These are phyloP conservation scores for Nycticryphes semicollaris DNA, from an alignment of 2,113 vertebrate genomes.

Conservation along the genomic window DNA sequence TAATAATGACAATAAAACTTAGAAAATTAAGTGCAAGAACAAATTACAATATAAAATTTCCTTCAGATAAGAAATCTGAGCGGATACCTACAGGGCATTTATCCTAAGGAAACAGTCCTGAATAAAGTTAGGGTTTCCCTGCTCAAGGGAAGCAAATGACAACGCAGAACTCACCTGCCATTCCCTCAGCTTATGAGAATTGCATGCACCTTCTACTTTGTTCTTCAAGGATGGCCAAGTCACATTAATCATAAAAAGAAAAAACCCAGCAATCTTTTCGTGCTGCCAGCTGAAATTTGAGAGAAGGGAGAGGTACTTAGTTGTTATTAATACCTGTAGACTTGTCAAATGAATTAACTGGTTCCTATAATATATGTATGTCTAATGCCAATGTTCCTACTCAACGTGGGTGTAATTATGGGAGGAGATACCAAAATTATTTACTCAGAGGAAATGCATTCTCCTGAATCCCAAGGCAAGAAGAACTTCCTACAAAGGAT, in stretches of 20 bases:
- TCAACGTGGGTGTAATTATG: conserved; percentile 49
- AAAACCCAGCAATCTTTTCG: background rate
- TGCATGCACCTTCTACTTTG: conserved; percentile 32
- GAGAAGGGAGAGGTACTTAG: conserved; percentile 35
- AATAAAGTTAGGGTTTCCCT: background rate
- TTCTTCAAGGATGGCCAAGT: conserved; percentile 23
- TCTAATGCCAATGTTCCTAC: conserved; percentile 38
- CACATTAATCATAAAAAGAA: conserved; percentile 19
- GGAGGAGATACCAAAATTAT: conserved; percentile 58
- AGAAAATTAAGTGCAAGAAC: background rate
- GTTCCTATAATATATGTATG: conserved; percentile 44
- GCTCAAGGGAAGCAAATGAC: background rate
- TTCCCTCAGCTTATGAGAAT: conserved; percentile 37
- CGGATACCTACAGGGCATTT: background rate
- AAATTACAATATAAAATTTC: background rate
- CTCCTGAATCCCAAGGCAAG: conserved; percentile 15
- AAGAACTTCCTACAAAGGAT: conserved; percentile 56
- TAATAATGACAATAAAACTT: background rate
- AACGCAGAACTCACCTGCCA: conserved; percentile 58
- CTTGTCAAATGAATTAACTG: conserved; percentile 35
- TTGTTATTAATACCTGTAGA: conserved; percentile 43
- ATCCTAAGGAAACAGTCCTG: background rate
- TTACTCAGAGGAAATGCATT: conserved; percentile 70
- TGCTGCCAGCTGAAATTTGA: conserved; percentile 47
- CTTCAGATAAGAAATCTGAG: background rate